Evolutionary conservation across 2,113 vertebrate species (phyloP), one percentile per base, ranked within the genome.

Genomic region (Oriolus oriolus): DNA sequence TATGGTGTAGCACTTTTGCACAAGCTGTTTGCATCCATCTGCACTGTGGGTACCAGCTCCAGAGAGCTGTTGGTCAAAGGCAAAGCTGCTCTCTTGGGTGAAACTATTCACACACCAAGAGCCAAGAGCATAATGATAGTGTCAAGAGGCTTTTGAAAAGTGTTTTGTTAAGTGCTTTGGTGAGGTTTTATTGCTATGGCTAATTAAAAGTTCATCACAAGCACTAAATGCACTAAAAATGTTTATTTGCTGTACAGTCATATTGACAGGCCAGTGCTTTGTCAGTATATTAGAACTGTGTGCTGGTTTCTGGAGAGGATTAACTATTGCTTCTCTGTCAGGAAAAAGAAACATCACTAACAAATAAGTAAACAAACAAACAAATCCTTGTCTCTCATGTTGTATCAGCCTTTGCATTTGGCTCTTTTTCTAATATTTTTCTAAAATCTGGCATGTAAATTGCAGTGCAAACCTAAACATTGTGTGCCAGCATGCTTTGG

Each of bases 51-150:
- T 35, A 47, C 44, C 74, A 78, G 42, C 42, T 56, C 80, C n/a
- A 16, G 37, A 73, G 79, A 77, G 30, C 52, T 1, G 1, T 26
- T 0, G 0, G 16, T 16, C 0, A 0, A 76, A 78, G 41, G 44
- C 27, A 70, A 39, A 50, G 52, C 47, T 70, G n/a, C 31, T 82
- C 47, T 70, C 74, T 27, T 75, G 42, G 20, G n/a, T 75, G 42
- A 24, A 80, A 16, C 7, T 77, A 4, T 37, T 83, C 63, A 49
- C 28, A 54, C 19, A 52, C 11, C 37, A 57, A 80, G 15, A 79
- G 42, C 53, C 69, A 75, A 39, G 26, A 86, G 49, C 53, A 84
- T 45, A 76, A 69, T 30, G 66, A 60, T n/a, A 28, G 28, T 45
- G 76, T 89, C 84, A 74, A 65, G 30, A 71, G 35, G 71, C 30